A percentile compares a stretch with the other conserved stretches of the same genome.
phyloP scores from a whole-genome alignment of 1,140 invertebrate genomes.

The Drosophila teissieri region DNA sequence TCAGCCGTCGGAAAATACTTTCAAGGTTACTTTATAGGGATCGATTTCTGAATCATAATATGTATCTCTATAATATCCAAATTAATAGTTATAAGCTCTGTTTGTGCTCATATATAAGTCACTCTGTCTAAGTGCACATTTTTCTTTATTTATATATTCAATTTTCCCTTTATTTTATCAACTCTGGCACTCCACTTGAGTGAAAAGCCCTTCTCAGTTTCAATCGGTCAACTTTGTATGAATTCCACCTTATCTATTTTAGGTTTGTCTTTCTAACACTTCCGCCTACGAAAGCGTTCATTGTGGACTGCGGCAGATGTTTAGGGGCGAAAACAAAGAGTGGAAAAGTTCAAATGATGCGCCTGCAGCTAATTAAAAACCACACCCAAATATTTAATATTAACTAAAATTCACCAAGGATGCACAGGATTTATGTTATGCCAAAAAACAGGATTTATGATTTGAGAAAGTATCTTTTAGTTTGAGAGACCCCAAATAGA shows the following conservation, averaged over 20 bases:
- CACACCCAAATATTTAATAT: not conserved
- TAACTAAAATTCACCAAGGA: no score
- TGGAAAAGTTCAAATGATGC: constrained; percentile 4
- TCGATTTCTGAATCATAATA: not conserved
- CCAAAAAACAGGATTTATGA: no score
- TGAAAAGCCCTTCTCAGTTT: constrained; percentile 12
- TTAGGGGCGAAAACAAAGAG: not conserved
- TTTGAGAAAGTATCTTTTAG: no score
- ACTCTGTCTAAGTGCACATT: no score
- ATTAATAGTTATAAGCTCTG: no score
- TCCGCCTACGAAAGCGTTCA: constrained; percentile 54
- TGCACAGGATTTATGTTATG: no score
- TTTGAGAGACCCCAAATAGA: no score
- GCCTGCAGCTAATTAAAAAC: not conserved
- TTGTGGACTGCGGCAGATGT: constrained; percentile 7
- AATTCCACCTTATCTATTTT: constrained; percentile 30
- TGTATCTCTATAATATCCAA: no score
- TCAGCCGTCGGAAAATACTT: constrained; percentile 3
- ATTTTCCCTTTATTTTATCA: constrained; percentile 13
- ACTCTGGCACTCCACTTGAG: not conserved
- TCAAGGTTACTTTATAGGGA: constrained; percentile 26
- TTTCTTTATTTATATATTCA: not conserved
- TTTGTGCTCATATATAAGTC: no score
- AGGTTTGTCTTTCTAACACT: constrained; percentile 52
- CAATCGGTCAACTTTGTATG: constrained; percentile 43